Evolutionary conservation across 2,113 vertebrate genomes (phyloP).

Genomic region (Hiodon alosoides): DNA sequence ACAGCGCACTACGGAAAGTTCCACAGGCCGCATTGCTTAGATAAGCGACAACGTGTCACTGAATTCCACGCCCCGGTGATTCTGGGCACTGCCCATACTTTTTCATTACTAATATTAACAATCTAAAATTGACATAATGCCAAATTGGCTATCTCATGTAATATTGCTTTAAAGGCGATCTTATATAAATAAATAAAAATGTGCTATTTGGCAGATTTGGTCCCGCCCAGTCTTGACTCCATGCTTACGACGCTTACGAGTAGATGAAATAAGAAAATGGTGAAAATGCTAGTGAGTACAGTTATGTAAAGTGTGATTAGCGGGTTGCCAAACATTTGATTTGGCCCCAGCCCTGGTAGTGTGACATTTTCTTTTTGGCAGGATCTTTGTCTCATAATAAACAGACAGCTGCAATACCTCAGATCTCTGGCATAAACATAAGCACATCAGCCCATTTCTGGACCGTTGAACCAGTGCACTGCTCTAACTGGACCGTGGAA

Average conservation of each 20-base stretch:
- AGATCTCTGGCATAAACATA: background rate
- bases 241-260: too few species aligned
- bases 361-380: slow-evolving; percentile 2
- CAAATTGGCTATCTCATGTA: too few species aligned
- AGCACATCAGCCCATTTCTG: background rate
- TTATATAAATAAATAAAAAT: too few species aligned
- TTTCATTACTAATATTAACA: background rate
- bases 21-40: slow-evolving; percentile 44
- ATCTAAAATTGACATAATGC: background rate
- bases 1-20: slow-evolving; percentile 14
- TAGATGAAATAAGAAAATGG: too few species aligned
- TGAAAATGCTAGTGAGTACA: too few species aligned
- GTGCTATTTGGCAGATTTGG: too few species aligned
- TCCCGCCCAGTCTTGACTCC: too few species aligned
- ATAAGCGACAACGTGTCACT: slow-evolving; percentile 43
- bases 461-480: background rate
- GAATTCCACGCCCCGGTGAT: slow-evolving; percentile 26
- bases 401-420: slow-evolving; percentile 18
- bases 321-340: too few species aligned
- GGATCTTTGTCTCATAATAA: slow-evolving; percentile 6
- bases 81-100: background rate
- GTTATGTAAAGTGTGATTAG: too few species aligned
- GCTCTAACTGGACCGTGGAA: background rate
- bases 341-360: slow-evolving; percentile 1
- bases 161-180: too few species aligned